Evolutionary conservation across 2,888 invertebrate genomes (phyloP).

Genomic region (Ophioninae sp.): DNA sequence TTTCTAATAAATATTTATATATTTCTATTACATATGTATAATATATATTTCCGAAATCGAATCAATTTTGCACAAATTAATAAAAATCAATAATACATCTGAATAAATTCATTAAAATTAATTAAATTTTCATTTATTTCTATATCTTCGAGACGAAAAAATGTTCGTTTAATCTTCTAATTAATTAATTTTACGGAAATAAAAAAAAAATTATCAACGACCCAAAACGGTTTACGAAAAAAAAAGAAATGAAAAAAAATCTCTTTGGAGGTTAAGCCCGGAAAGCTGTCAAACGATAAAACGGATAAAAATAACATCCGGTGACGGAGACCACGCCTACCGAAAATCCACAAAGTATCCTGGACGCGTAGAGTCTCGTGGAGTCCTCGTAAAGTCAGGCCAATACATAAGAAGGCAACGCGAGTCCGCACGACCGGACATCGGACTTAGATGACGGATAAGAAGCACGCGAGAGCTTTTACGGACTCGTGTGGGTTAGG

Average conservation of each 20-base stretch:
- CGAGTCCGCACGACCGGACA: conserved; percentile 23
- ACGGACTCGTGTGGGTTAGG: conserved; percentile 24
- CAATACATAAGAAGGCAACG: background rate
- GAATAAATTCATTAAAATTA: too few relatives aligned
- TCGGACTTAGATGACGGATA: conserved; percentile 57
- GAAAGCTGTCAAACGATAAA: conserved; percentile 31
- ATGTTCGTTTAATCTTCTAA: too few relatives aligned
- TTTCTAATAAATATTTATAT: too few relatives aligned
- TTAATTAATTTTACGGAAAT: too few relatives aligned
- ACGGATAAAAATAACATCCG: conserved; percentile 21
- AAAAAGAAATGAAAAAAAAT: background rate
- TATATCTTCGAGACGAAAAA: too few relatives aligned
- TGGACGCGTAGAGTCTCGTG: background rate
- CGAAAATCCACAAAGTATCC: background rate
- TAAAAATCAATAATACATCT: too few relatives aligned
- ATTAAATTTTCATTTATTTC: too few relatives aligned
- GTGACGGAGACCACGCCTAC: conserved; percentile 21
- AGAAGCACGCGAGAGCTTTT: conserved; percentile 59
- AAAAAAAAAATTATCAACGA: too few relatives aligned
- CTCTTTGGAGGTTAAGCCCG: conserved; percentile 3
- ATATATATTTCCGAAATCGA: too few relatives aligned
- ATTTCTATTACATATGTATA: too few relatives aligned
- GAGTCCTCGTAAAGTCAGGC: background rate
- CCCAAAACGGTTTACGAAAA: background rate
- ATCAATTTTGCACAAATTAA: too few relatives aligned